These are phyloP conservation scores for Alligator mississippiensis DNA, from an alignment of 2,113 vertebrate species.

Conservation along the genomic window DNA sequence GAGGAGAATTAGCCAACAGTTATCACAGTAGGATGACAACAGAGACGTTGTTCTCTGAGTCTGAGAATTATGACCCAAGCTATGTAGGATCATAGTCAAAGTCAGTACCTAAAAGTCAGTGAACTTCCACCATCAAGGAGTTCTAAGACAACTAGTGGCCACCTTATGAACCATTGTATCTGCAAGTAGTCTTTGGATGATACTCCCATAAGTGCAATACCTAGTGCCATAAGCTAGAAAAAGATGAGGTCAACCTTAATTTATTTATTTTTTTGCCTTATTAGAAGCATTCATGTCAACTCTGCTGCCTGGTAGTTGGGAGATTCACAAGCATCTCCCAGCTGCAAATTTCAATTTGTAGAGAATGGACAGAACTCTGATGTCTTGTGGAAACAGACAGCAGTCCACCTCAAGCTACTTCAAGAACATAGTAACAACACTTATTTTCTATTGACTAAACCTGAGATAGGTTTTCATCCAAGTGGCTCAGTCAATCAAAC, in stretches of 20 bases:
- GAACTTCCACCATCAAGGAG: not conserved
- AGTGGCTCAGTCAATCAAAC: not conserved
- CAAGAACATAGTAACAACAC: not conserved
- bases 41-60: not conserved
- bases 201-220: not conserved
- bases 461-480: not conserved
- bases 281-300: not conserved
- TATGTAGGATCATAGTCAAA: not conserved
- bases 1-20: too few species aligned
- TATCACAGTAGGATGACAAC: too few species aligned
- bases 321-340: not conserved
- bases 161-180: not conserved
- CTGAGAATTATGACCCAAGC: not conserved
- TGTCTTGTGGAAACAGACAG: not conserved
- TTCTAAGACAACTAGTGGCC: not conserved
- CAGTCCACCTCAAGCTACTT: not conserved
- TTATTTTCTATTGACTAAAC: not conserved
- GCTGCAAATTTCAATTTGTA: not conserved
- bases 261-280: not conserved
- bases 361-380: not conserved
- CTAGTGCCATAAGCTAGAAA: not conserved
- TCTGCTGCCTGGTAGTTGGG: not conserved
- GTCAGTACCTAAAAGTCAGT: not conserved
- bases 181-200: not conserved
- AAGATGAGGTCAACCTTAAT: not conserved